These are phyloP conservation scores for Megaceryle alcyon DNA, from an alignment of 2,797 vertebrate species.

Conservation along the genomic window DNA sequence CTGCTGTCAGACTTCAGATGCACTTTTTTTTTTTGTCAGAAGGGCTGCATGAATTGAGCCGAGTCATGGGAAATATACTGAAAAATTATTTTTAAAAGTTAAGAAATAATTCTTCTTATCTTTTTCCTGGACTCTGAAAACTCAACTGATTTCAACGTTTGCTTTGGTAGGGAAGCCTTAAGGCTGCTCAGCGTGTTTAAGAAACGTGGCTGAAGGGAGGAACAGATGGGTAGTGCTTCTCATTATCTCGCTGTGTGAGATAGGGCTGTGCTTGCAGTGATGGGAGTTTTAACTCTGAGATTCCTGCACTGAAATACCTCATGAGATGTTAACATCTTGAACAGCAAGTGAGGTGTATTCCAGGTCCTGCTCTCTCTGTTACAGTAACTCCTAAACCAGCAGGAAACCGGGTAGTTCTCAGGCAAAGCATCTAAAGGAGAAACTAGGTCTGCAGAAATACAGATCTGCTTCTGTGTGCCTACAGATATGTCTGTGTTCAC, in stretches of 20 bases:
- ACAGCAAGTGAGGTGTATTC: background rate
- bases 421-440: background rate
- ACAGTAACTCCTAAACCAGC: background rate
- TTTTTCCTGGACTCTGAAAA: background rate
- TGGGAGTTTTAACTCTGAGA: background rate
- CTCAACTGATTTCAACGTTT: background rate
- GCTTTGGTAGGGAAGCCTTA: background rate
- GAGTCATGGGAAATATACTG: background rate
- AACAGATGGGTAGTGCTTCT: background rate
- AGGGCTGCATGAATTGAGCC: background rate
- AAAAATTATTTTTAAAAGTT: background rate
- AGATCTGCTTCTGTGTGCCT: background rate
- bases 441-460: background rate
- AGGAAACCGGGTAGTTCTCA: background rate
- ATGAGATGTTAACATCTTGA: background rate
- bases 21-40: background rate
- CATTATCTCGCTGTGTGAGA: background rate
- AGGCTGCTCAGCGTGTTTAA: background rate
- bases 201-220: background rate
- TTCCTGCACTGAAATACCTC: background rate
- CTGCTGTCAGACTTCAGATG: background rate
- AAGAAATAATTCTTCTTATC: background rate
- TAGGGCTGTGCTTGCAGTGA: background rate
- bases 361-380: background rate
- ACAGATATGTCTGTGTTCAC: background rate